A percentile compares a stretch with the other conserved stretches of the same genome.
Conservation (phyloP, 2,113 vertebrate genomes). For the Leptodactylus fuscus region DNA sequence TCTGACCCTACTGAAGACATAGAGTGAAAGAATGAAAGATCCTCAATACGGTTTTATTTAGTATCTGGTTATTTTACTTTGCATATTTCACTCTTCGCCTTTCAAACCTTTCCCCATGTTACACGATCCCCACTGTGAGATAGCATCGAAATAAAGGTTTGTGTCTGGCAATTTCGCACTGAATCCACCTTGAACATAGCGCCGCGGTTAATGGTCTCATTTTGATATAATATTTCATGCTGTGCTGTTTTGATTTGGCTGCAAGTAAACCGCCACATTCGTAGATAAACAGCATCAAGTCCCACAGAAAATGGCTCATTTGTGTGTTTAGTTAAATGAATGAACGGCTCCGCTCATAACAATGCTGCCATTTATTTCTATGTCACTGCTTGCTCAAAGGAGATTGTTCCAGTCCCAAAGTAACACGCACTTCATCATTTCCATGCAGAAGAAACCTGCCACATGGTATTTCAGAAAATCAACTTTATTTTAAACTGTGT, state of each 20-base stretch:
- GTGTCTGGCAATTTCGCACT: constrained; percentile 35
- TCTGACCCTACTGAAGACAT: neutral
- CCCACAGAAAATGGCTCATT: constrained; percentile 35
- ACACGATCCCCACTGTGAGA: constrained; percentile 28
- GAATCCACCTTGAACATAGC: constrained; percentile 46
- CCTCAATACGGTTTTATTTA: too few species aligned
- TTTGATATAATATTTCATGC: constrained; percentile 56
- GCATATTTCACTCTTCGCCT: constrained; percentile 11
- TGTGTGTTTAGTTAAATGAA: constrained; percentile 53
- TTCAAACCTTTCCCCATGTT: neutral
- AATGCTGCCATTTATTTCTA: constrained; percentile 11
- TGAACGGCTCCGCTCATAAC: constrained; percentile 12
- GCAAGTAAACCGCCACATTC: constrained; percentile 32
- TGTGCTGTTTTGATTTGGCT: constrained; percentile 55
- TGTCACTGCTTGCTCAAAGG: neutral
- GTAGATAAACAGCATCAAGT: constrained; percentile 43
- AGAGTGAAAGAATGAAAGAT: too few species aligned
- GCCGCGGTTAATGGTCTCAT: constrained; percentile 43
- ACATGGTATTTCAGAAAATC: too few species aligned
- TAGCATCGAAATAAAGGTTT: constrained; percentile 10
- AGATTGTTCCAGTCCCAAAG: neutral
- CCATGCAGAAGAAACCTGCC: neutral
- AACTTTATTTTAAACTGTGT: neutral
- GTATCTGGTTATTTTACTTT: neutral
- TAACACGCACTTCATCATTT: neutral